Evolutionary conservation across 1,140 invertebrate species (phyloP).

Genomic region (Macrocentrus cingulum): DNA sequence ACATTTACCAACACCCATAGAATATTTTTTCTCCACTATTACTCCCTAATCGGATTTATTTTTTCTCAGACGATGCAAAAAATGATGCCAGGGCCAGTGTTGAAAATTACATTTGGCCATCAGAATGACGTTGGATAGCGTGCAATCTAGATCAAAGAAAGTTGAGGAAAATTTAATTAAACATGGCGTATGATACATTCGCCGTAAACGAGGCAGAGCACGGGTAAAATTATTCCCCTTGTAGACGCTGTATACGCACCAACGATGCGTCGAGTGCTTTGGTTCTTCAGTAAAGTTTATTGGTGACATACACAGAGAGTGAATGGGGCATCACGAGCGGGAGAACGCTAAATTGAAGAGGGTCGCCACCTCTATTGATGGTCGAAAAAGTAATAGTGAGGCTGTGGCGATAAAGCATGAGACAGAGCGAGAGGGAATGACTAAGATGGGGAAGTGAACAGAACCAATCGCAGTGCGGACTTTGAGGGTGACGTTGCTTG

Average conservation of each 20-base stretch:
- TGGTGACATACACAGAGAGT: slow-evolving; percentile 17
- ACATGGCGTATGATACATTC: slow-evolving; percentile 1
- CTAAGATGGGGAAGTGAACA: slow-evolving; percentile 40
- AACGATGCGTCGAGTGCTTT: slow-evolving; percentile 12
- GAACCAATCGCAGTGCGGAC: slow-evolving; percentile 47
- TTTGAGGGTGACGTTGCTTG: slow-evolving; percentile 57
- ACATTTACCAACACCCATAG: too few relatives aligned
- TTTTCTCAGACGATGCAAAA: too few relatives aligned
- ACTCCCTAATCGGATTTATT: too few relatives aligned
- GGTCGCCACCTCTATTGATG: slow-evolving; percentile 1
- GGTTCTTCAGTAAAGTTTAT: slow-evolving; percentile 23
- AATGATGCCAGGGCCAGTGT: too few relatives aligned
- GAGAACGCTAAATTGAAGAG: slow-evolving; percentile 8
- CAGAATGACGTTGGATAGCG: too few relatives aligned
- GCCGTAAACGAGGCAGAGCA: background rate
- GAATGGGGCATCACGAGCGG: background rate
- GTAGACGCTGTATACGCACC: background rate
- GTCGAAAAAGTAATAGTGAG: background rate
- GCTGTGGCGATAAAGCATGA: slow-evolving; percentile 25
- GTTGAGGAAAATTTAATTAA: slow-evolving; percentile 19
- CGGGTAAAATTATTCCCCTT: background rate
- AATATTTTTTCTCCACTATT: too few relatives aligned
- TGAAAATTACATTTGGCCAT: too few relatives aligned
- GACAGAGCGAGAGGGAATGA: slow-evolving; percentile 27
- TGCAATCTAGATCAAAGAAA: slow-evolving; percentile 11